Base-by-base conservation (phyloP, 2,888 invertebrate genomes). In the Sarcophaga caerulescens region DNA sequence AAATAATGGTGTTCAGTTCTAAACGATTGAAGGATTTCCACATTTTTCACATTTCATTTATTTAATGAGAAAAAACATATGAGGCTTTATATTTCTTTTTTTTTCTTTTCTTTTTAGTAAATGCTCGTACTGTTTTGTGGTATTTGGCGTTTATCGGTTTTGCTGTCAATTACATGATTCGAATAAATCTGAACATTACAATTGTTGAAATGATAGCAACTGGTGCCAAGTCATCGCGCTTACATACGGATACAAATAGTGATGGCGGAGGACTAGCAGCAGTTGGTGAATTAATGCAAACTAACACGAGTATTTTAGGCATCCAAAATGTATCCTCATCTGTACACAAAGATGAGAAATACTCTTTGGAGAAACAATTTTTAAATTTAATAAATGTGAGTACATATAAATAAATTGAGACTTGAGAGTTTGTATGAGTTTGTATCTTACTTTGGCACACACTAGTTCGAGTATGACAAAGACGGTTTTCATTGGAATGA, bases 161-260 rank as follows among this genome's bases (percentile, higher is more conserved):
- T 89, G 95, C 94, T 6, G 94, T 95, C 73, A 96, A 96, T 92
- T 96, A 96, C 90, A 95, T 96, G 95, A 93, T 95, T 21, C 93
- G 96, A 44, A 94, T 95, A 78, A 96, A 96, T 91, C 92, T 96
- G 79, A 96, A 95, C 90, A 94, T 96, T 76, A 95, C 95, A 25
- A 95, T 96, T 88, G 96, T 96, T 70, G 94, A 95, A 68, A 96
- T 96, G 95, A 94, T 91, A 65, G 89, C 87, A 6, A 77, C 73
- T 11, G 88, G 88, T 78, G 62, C 62, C 44, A 69, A 70, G 21
- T 3, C 63, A 78, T 71, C 60, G 45, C 80, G 17, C 17, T 57
- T 25, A 35, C 23, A 17, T 3, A 17, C 35, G 10, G 4, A 14
- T 52, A 17, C 73, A 8, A 65, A 12, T 14, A 44, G n/a, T n/a